These are phyloP conservation scores for Cydia splendana DNA, from an alignment of 1,140 invertebrate genomes.

Conservation along the genomic window DNA sequence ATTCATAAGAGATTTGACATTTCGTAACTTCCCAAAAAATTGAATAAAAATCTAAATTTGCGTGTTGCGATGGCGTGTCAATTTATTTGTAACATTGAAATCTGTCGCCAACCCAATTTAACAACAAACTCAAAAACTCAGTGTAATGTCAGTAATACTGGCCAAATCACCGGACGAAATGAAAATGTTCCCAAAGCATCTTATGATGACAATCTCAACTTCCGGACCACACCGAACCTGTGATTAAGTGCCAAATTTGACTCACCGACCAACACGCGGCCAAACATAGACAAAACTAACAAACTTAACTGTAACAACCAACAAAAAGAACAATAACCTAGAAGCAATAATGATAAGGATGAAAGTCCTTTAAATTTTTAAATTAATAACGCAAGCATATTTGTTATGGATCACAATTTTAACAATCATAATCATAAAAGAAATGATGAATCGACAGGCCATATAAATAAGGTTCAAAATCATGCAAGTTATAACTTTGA, in stretches of 20 bases:
- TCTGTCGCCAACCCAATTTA: background rate
- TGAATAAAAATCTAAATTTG: background rate
- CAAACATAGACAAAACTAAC: conserved; percentile 44
- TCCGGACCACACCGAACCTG: conserved; percentile 63
- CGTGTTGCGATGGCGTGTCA: background rate
- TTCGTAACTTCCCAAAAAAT: no score
- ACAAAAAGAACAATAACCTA: background rate
- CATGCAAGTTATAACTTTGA: background rate
- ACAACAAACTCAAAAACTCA: background rate
- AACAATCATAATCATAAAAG: background rate
- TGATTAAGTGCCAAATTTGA: conserved; percentile 50
- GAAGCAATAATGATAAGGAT: background rate
- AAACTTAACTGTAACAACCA: conserved; percentile 33
- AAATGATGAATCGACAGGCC: background rate
- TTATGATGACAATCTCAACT: conserved; percentile 57
- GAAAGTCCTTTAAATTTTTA: conserved; percentile 2
- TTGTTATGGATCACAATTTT: background rate
- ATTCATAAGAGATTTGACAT: no score
- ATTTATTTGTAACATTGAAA: background rate
- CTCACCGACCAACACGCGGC: conserved; percentile 44
- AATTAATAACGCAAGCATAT: background rate
- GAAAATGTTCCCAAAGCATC: conserved; percentile 51
- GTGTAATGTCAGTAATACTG: conserved; percentile 43
- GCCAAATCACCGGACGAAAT: conserved; percentile 47
- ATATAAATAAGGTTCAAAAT: conserved; percentile 21